A percentile compares a stretch with the other conserved stretches of the same genome.
Conservation (phyloP, 2,888 invertebrate genomes). For the Pyralis farinalis region DNA sequence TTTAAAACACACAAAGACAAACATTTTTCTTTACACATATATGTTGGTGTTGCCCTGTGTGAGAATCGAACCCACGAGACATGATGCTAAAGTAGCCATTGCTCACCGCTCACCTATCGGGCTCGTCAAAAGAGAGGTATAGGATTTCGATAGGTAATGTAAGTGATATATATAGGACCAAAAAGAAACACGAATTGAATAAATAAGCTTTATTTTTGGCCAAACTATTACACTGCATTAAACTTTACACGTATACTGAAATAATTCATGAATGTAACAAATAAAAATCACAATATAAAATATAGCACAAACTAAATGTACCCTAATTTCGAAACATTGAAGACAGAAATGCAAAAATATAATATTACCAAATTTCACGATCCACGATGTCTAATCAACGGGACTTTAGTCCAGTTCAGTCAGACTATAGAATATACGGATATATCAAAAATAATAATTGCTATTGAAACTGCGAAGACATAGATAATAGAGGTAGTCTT, state of each 20-base stretch:
- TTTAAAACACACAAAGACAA: too few species aligned
- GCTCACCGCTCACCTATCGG: too few species aligned
- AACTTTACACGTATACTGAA: conserved; percentile 56
- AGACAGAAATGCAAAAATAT: background rate
- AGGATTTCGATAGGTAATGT: too few species aligned
- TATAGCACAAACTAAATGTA: conserved; percentile 27
- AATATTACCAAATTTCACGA: background rate
- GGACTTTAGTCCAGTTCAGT: background rate
- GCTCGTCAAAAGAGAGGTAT: too few species aligned
- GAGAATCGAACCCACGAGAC: too few species aligned
- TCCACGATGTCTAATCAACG: background rate
- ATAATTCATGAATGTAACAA: conserved; percentile 38
- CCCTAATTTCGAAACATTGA: conserved; percentile 16
- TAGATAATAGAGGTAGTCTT: background rate
- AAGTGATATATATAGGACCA: too few species aligned
- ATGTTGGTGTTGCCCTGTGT: too few species aligned
- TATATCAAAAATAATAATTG: background rate
- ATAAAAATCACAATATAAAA: conserved; percentile 39
- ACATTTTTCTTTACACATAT: too few species aligned
- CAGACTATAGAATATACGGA: background rate
- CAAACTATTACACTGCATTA: conserved; percentile 75
- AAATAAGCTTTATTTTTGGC: conserved; percentile 81
- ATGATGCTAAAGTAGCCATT: too few species aligned
- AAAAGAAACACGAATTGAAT: conserved; percentile 48
- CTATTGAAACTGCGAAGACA: background rate